These are phyloP conservation scores for Heliothis peltigera DNA, from an alignment of 2,888 invertebrate species.

Conservation along the genomic window DNA sequence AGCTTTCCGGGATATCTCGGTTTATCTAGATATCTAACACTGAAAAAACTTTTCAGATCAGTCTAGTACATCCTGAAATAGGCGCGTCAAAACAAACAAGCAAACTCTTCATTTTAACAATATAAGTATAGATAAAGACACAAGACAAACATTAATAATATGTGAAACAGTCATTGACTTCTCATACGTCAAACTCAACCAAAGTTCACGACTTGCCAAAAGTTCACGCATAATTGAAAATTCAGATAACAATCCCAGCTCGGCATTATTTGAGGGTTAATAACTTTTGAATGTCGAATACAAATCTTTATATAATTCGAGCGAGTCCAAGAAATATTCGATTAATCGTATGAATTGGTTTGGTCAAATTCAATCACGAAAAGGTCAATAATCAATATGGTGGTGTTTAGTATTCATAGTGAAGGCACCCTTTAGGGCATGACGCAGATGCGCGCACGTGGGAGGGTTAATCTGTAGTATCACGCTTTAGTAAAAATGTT, in stretches of 20 bases:
- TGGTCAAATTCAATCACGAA: conserved; percentile 53
- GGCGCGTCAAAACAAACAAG: no score
- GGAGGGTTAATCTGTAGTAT: conserved; percentile 8
- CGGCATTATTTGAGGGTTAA: conserved; percentile 40
- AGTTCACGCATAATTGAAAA: conserved; percentile 48
- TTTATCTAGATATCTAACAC: no score
- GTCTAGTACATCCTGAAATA: no score
- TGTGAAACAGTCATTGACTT: conserved; percentile 8
- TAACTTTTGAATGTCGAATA: conserved; percentile 48
- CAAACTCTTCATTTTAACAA: no score
- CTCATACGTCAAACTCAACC: conserved; percentile 36
- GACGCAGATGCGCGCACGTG: conserved; percentile 66
- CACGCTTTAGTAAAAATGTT: not conserved
- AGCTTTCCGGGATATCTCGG: no score
- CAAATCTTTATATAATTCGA: conserved; percentile 44
- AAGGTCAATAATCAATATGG: conserved; percentile 63
- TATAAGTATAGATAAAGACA: no score
- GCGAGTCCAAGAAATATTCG: conserved; percentile 40
- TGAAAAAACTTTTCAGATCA: no score
- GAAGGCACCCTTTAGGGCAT: conserved; percentile 68
- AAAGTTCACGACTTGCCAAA: conserved; percentile 29
- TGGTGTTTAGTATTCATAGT: conserved; percentile 73
- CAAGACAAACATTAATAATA: conserved; percentile 9
- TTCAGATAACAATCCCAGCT: conserved; percentile 27
- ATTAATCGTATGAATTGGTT: conserved; percentile 47